A percentile compares a stretch with the other conserved stretches of the same genome.
Conservation (phyloP, 2,888 invertebrate species). For the Trimorus sp. region DNA sequence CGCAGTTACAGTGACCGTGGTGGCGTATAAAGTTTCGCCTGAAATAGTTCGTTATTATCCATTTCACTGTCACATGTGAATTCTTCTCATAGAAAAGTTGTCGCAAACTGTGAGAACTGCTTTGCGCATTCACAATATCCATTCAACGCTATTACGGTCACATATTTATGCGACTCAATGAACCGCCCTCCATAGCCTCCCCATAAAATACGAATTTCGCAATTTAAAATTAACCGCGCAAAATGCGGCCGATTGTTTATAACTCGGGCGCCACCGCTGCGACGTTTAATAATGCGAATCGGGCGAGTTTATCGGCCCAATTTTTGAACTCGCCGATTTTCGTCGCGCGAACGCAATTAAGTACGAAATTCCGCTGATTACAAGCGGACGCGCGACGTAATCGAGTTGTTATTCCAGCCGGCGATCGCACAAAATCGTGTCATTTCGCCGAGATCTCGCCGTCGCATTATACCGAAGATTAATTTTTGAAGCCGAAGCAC, state of each 20-base stretch:
- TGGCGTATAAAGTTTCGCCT: conserved; percentile 39
- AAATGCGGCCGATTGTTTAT: conserved; percentile 11
- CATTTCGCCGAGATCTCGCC: conserved; percentile 16
- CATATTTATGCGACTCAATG: conserved; percentile 34
- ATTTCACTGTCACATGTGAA: conserved; percentile 39
- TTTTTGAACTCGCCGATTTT: not conserved
- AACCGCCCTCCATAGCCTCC: not conserved
- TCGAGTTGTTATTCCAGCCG: conserved; percentile 12
- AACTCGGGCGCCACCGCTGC: no score
- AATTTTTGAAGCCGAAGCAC: conserved; percentile 53
- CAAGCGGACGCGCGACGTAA: not conserved
- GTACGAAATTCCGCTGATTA: conserved; percentile 1
- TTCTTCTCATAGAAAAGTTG: conserved; percentile 50
- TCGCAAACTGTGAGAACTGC: conserved; percentile 42
- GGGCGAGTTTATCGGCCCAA: no score
- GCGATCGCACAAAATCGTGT: conserved; percentile 26
- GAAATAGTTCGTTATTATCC: conserved; percentile 52
- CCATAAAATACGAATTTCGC: conserved; percentile 3
- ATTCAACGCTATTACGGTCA: conserved; percentile 39
- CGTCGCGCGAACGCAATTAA: not conserved
- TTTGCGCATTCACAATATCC: conserved; percentile 42
- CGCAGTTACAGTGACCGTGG: conserved; percentile 6
- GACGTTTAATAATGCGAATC: no score
- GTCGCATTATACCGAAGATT: conserved; percentile 29
- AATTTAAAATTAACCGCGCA: conserved; percentile 21